These are phyloP conservation scores for Seriola quinqueradiata DNA, from an alignment of 2,113 vertebrate species.

Conservation along the genomic window DNA sequence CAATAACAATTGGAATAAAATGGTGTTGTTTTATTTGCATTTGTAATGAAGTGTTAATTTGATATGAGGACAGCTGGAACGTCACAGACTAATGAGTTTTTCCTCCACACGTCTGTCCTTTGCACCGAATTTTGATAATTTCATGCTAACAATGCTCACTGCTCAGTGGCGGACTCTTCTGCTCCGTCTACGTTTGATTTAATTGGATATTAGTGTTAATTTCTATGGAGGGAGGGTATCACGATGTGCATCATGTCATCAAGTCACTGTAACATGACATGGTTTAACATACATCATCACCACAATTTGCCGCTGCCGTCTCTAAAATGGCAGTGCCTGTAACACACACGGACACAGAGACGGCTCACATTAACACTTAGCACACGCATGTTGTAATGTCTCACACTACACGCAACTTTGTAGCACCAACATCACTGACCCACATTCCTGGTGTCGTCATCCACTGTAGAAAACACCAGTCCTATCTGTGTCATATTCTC, in stretches of 20 bases:
- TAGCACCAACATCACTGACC: conserved; percentile 57
- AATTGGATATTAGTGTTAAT: conserved; percentile 77
- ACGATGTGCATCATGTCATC: conserved; percentile 71
- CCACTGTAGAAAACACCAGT: conserved; percentile 27
- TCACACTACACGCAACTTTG: conserved; percentile 34
- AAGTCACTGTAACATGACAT: conserved; percentile 73
- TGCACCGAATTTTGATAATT: conserved; percentile 63
- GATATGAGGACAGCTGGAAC: conserved; percentile 50
- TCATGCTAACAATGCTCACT: conserved; percentile 58
- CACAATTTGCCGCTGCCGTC: conserved; percentile 70
- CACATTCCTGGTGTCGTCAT: conserved; percentile 56
- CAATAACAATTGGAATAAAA: neutral
- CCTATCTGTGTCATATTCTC: conserved; percentile 20
- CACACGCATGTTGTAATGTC: conserved; percentile 19
- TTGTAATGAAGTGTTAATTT: conserved; percentile 39
- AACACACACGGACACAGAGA: conserved; percentile 41
- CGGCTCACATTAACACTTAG: conserved; percentile 58
- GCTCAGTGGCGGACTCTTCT: conserved; percentile 45
- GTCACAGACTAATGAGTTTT: conserved; percentile 59
- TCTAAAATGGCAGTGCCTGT: conserved; percentile 59
- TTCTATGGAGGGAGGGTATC: conserved; percentile 63
- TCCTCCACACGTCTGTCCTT: conserved; percentile 31
- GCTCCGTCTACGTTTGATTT: conserved; percentile 64
- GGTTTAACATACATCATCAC: conserved; percentile 73
- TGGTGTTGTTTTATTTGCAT: neutral